Evolutionary conservation across 2,113 vertebrate genomes (phyloP).

Genomic region (Hymenochirus boettgeri): DNA sequence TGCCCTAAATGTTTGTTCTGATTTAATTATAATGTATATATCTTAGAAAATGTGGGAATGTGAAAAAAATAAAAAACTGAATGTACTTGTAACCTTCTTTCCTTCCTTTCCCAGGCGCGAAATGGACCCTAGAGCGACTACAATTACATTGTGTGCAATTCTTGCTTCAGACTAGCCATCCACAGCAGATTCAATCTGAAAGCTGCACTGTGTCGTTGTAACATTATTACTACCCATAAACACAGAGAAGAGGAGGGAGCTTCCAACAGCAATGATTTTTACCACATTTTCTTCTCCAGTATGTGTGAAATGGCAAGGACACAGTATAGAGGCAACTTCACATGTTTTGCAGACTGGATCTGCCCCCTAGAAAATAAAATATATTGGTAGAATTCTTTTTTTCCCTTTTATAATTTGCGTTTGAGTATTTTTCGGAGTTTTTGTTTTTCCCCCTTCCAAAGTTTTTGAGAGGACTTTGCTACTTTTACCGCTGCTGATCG

Average conservation of each 20-base stretch:
- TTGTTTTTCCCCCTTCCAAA: neutral
- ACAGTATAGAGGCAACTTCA: constrained; percentile 56
- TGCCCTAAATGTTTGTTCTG: no score
- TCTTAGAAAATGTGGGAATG: no score
- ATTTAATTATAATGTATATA: no score
- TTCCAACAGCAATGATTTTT: constrained; percentile 62
- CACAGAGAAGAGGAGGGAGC: constrained; percentile 65
- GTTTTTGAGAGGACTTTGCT: no score
- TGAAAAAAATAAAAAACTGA: constrained; percentile 52
- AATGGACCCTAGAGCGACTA: constrained; percentile 98
- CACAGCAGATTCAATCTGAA: constrained; percentile 69
- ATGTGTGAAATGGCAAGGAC: constrained; percentile 44
- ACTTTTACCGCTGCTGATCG: constrained; percentile 83
- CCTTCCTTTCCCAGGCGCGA: constrained; percentile 60
- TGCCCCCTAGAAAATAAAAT: constrained; percentile 65
- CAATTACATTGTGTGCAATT: constrained; percentile 77
- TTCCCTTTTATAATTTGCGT: no score
- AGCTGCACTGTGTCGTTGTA: constrained; percentile 75
- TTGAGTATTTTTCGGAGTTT: neutral
- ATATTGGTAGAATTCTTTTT: constrained; percentile 46
- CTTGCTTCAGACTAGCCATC: constrained; percentile 70
- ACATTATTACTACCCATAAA: constrained; percentile 84
- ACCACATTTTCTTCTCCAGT: constrained; percentile 50
- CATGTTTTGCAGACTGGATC: constrained; percentile 85
- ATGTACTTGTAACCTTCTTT: constrained; percentile 52